Percentiles rank a stretch among this genome's conserved stretches.
phyloP scores from a whole-genome alignment of 2,888 invertebrate species.

The Leptodirus hochenwartii region DNA sequence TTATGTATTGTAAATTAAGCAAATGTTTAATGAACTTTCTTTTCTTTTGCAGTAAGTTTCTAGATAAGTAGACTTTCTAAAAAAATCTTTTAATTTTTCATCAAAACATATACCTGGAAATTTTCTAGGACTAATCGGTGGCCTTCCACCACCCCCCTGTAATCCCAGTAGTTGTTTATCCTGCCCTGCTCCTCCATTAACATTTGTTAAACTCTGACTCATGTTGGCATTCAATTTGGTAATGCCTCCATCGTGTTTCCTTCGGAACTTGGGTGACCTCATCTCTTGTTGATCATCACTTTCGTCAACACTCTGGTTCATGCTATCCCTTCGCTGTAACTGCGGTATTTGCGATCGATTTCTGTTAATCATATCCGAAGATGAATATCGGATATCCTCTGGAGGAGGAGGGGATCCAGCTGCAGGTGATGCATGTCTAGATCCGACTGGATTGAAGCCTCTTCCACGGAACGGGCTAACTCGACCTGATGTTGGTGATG shows the following conservation, averaged over 20 bases:
- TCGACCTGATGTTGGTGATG: conserved; percentile 19
- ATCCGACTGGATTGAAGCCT: conserved; percentile 26
- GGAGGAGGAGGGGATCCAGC: conserved; percentile 21
- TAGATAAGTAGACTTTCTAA: too few species aligned
- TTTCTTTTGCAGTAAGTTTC: too few species aligned
- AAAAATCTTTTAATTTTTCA: too few species aligned
- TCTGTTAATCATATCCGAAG: not conserved
- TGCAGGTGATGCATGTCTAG: conserved; percentile 24
- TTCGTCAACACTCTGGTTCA: conserved; percentile 15
- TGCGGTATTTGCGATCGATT: conserved; percentile 13
- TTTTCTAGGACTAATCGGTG: conserved; percentile 16
- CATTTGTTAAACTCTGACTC: conserved; percentile 22
- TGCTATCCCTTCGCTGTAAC: conserved; percentile 11
- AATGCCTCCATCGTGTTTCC: conserved; percentile 13
- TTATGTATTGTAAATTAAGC: too few species aligned
- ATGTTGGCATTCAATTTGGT: conserved; percentile 18
- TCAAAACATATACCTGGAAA: conserved; percentile 3
- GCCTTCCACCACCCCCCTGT: conserved; percentile 14
- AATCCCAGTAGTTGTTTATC: too few species aligned
- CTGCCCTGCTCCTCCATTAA: too few species aligned
- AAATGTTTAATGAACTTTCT: too few species aligned
- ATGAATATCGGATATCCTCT: conserved; percentile 11
- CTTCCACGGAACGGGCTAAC: conserved; percentile 27
- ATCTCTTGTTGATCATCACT: conserved; percentile 9
- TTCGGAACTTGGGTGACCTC: conserved; percentile 13